Percentiles rank a stretch among this genome's conserved stretches.
Evolutionary conservation across 2,888 invertebrate genomes (phyloP).

Genomic region (Ariolimax columbianus): DNA sequence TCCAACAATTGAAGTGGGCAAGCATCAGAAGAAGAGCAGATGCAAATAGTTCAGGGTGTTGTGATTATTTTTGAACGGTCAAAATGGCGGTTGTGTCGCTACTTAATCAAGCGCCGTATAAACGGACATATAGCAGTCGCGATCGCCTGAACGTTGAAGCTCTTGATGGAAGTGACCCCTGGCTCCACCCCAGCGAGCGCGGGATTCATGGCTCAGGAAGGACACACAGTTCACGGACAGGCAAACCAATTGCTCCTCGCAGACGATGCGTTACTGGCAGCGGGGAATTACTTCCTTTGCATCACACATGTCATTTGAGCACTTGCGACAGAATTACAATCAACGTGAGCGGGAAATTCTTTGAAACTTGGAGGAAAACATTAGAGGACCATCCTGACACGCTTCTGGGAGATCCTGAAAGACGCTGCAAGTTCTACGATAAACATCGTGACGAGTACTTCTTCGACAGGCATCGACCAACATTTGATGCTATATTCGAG

Average conservation of each 20-base stretch:
- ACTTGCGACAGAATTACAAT: slow-evolving; percentile 77
- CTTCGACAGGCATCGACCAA: slow-evolving; percentile 78
- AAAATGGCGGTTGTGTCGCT: slow-evolving; percentile 69
- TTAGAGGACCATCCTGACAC: slow-evolving; percentile 77
- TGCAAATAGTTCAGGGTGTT: background rate
- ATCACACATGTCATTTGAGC: slow-evolving; percentile 70
- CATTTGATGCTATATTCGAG: slow-evolving; percentile 78
- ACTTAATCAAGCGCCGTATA: slow-evolving; percentile 71
- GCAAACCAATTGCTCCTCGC: background rate
- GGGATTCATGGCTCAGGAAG: slow-evolving; percentile 12
- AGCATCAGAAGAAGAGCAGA: background rate
- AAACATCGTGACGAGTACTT: slow-evolving; percentile 76
- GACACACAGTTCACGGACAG: background rate
- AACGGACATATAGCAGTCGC: slow-evolving; percentile 63
- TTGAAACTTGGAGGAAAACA: slow-evolving; percentile 75
- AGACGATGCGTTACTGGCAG: slow-evolving; percentile 41
- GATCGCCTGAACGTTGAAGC: slow-evolving; percentile 67
- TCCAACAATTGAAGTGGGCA: too few species aligned
- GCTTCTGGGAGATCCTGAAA: slow-evolving; percentile 76
- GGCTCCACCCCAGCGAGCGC: slow-evolving; percentile 48
- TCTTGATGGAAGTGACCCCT: slow-evolving; percentile 55
- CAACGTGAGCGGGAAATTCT: slow-evolving; percentile 78
- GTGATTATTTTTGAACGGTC: slow-evolving; percentile 3
- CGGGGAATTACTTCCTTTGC: slow-evolving; percentile 52
- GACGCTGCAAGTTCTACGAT: slow-evolving; percentile 76